These are phyloP conservation scores for Oscheius sp. DNA, from an alignment of 1,140 invertebrate species.

Conservation along the genomic window DNA sequence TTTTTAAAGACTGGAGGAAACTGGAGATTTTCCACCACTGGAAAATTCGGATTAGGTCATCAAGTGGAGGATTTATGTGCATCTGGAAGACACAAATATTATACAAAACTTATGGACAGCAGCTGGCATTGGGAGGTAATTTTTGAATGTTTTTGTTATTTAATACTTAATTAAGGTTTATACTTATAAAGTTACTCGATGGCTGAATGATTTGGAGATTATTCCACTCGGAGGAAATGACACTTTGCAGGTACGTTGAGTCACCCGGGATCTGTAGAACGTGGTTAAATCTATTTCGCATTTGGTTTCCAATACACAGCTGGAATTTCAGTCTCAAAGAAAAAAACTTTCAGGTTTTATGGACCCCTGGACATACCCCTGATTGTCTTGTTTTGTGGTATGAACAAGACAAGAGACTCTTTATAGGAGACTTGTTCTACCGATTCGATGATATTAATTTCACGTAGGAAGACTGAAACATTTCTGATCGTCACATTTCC, in stretches of 20 bases:
- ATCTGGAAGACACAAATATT: slow-evolving; percentile 33
- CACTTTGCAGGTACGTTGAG: slow-evolving; percentile 12
- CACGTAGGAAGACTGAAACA: slow-evolving; percentile 30
- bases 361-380: slow-evolving; percentile 45
- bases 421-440: slow-evolving; percentile 45
- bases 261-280: not conserved
- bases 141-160: not conserved
- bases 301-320: not conserved
- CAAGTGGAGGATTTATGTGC: slow-evolving; percentile 42
- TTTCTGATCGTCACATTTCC: not conserved
- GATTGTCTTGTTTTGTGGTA: slow-evolving; percentile 41
- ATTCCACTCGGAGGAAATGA: slow-evolving; percentile 36
- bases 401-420: slow-evolving; percentile 37
- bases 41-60: slow-evolving; percentile 39
- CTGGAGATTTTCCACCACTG: slow-evolving; percentile 44
- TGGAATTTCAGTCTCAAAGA: not conserved
- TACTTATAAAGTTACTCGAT: slow-evolving; percentile 47
- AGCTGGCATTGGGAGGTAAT: slow-evolving; percentile 41
- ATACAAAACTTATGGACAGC: slow-evolving; percentile 40
- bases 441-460: slow-evolving; percentile 45
- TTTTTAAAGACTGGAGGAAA: slow-evolving; percentile 43
- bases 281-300: too few relatives aligned
- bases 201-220: slow-evolving; percentile 41
- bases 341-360: slow-evolving; percentile 20
- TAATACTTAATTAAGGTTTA: slow-evolving; percentile 33